Percentiles rank a stretch among this genome's conserved stretches.
phyloP scores from a whole-genome alignment of 2,113 vertebrate genomes.

The Anarrhichthys ocellatus region DNA sequence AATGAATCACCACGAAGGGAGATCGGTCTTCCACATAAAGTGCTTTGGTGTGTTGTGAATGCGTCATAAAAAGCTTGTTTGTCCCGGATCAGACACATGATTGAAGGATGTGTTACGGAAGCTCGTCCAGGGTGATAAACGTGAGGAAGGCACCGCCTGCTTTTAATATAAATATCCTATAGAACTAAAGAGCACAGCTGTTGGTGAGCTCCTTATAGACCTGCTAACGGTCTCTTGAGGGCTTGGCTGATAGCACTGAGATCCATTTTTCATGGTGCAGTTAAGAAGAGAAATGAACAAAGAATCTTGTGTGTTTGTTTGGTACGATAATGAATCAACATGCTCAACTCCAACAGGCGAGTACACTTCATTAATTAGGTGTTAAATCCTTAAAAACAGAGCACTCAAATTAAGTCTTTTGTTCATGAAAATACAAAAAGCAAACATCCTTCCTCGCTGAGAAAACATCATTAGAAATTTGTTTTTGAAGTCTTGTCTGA shows the following conservation, averaged over 20 bases:
- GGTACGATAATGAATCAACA: not conserved
- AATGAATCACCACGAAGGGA: slow-evolving; percentile 55
- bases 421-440: not conserved
- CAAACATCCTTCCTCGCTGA: not conserved
- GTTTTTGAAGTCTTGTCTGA: not conserved
- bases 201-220: not conserved
- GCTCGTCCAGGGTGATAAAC: slow-evolving; percentile 8
- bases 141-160: not conserved
- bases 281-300: not conserved
- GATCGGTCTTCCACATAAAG: slow-evolving; percentile 34
- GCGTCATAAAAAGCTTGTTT: slow-evolving; percentile 43
- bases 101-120: slow-evolving; percentile 41
- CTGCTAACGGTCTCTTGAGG: not conserved
- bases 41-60: slow-evolving; percentile 26
- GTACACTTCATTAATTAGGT: not conserved
- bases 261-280: not conserved
- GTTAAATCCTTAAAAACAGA: not conserved
- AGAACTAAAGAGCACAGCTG: not conserved
- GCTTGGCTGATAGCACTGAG: not conserved
- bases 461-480: not conserved
- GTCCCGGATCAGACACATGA: slow-evolving; percentile 40
- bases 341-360: not conserved
- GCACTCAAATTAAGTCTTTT: not conserved
- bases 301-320: not conserved
- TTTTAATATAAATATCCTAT: not conserved